Evolutionary conservation across 2,888 invertebrate species (phyloP).

Genomic region (Orchesellides sinensis): DNA sequence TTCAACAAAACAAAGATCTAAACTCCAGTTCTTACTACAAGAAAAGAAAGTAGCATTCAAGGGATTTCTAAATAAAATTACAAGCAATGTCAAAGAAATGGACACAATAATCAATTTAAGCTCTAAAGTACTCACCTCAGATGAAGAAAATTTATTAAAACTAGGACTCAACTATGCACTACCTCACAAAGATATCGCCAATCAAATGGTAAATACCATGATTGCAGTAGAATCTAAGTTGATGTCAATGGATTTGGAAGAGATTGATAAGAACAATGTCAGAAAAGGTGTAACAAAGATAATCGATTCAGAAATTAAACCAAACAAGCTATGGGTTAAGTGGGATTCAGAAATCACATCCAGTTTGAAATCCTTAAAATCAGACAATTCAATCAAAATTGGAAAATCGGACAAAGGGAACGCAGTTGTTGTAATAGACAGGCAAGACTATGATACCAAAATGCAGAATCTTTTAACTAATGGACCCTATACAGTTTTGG

Average conservation of each 20-base stretch:
- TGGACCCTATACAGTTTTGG: neutral
- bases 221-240: neutral
- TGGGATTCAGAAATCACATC: neutral
- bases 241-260: slow-evolving; percentile 1
- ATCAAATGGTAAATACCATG: neutral
- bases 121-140: neutral
- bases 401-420: slow-evolving; percentile 10
- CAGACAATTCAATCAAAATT: neutral
- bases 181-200: neutral
- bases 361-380: neutral
- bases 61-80: too few relatives aligned
- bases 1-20: too few relatives aligned
- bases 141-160: neutral
- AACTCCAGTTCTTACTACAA: too few relatives aligned
- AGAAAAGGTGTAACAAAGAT: slow-evolving; percentile 1
- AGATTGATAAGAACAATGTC: slow-evolving; percentile 13
- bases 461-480: neutral
- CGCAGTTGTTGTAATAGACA: neutral
- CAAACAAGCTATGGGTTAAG: neutral
- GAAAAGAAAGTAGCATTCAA: too few relatives aligned
- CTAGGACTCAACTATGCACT: neutral
- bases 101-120: neutral
- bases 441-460: neutral
- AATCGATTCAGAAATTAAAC: slow-evolving; percentile 6
- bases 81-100: too few relatives aligned